Conservation (phyloP, 2,888 invertebrate species). For the Stenodema calcarata region DNA sequence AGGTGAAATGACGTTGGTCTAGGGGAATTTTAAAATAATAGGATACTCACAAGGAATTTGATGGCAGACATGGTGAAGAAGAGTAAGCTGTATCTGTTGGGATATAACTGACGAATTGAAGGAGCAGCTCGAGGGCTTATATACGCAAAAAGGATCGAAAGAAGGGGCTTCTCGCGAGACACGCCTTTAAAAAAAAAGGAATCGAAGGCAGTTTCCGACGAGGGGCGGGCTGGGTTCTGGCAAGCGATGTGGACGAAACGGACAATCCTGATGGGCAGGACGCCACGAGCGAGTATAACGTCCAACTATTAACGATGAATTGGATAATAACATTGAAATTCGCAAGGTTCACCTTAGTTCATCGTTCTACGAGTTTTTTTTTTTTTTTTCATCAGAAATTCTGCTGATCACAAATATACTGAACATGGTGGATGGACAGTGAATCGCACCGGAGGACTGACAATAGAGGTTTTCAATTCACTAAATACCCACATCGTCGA, state of each 20-base stretch:
- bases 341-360: too few relatives aligned
- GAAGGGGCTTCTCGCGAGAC: background rate
- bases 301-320: too few relatives aligned
- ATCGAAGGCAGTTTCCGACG: background rate
- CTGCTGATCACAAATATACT: too few relatives aligned
- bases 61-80: conserved; percentile 44
- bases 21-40: too few relatives aligned
- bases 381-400: too few relatives aligned
- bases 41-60: conserved; percentile 36
- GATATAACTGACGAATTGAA: conserved; percentile 45
- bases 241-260: background rate
- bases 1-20: too few relatives aligned
- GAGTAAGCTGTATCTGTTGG: conserved; percentile 38
- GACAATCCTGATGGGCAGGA: background rate
- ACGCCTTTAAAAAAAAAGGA: conserved; percentile 34
- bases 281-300: background rate
- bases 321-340: too few relatives aligned
- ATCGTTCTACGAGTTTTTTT: too few relatives aligned
- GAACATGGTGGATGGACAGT: too few relatives aligned
- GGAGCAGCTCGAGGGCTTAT: background rate
- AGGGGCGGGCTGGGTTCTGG: background rate
- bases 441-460: too few relatives aligned
- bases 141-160: background rate
- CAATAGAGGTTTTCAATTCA: too few relatives aligned
- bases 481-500: too few relatives aligned